Evolutionary conservation across 2,888 invertebrate species (phyloP), one percentile per base, ranked within the genome.

Genomic region (Tetragonula carbonaria): DNA sequence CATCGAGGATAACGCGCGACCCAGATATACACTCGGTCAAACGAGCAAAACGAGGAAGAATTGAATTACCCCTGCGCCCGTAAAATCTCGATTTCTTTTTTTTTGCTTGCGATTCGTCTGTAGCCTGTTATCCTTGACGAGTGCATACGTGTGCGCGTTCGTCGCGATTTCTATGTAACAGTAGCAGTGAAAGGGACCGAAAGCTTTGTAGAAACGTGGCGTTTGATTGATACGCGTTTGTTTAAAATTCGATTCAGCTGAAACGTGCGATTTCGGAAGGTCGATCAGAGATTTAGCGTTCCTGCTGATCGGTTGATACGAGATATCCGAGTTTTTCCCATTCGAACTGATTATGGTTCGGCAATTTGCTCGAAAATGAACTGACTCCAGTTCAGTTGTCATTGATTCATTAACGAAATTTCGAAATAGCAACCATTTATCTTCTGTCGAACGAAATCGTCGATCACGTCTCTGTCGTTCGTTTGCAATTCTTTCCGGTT

Each of bases 101-200:
- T 28, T 33, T 16, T 28, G 18, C 18, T 8, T 18, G 18, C 13
- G 63, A 63, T 82, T 65, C 63, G 63, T 50, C 63, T 4, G 59
- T 50, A 63, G 78, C 71, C 73, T 68, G 84, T 84, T 84, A 80
- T 84, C 84, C 84, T 83, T 83, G 84, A 84, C 84, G 79, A 72
- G 84, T 80, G 79, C 84, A 68, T 72, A 74, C 83, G 59, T 66
- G 83, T 66, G 84, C 83, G 72, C 53, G 51, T 45, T 68, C 28
- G 73, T 53, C 18, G 73, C 45, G 14, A 50, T 74, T 65, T 65
- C 50, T 71, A 57, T 51, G 67, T 83, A 73, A 83, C 84, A 73
- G 75, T 75, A 84, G 75, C 45, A 45, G 45, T 8, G 62, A 33
- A 33, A 33, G 66, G 72, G 72, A 83, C 72, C 72, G 76, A 76